These are phyloP conservation scores for Poecile atricapillus DNA, from an alignment of 2,113 vertebrate species.

Conservation along the genomic window DNA sequence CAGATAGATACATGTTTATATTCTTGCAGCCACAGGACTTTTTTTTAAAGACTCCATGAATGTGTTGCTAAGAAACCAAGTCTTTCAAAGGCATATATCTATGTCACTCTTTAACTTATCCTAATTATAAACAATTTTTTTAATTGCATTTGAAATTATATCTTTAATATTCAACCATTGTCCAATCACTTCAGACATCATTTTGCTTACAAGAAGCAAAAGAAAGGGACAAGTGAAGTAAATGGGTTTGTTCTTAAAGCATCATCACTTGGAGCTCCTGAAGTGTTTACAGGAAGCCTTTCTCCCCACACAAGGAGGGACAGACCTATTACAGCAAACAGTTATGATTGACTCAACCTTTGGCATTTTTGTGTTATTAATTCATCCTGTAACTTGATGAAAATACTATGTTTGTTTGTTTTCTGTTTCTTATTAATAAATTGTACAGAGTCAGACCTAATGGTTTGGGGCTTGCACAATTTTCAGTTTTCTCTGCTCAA, in stretches of 20 bases:
- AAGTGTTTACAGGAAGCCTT: not conserved
- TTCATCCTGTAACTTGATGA: not conserved
- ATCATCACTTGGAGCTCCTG: not conserved
- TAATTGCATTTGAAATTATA: not conserved
- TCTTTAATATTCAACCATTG: not conserved
- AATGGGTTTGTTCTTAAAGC: not conserved
- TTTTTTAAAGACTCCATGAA: not conserved
- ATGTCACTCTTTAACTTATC: not conserved
- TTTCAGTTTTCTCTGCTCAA: not conserved
- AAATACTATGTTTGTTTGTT: not conserved
- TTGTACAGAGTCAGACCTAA: not conserved
- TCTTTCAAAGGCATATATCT: not conserved
- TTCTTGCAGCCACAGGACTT: not conserved
- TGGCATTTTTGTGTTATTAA: not conserved
- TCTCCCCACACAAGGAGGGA: rapidly evolving
- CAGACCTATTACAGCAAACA: not conserved
- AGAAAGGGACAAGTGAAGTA: not conserved
- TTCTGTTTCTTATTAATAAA: not conserved
- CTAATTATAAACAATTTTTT: not conserved
- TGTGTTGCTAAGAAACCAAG: constrained; percentile 3
- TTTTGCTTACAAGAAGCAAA: not conserved
- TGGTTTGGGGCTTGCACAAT: not conserved
- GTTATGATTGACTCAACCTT: not conserved
- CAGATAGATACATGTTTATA: constrained; percentile 9
- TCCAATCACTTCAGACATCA: not conserved